Percentiles rank a stretch among this genome's conserved stretches.
Evolutionary conservation across 2,888 invertebrate species (phyloP).

Genomic region (Leptinotarsa rubiginosa): DNA sequence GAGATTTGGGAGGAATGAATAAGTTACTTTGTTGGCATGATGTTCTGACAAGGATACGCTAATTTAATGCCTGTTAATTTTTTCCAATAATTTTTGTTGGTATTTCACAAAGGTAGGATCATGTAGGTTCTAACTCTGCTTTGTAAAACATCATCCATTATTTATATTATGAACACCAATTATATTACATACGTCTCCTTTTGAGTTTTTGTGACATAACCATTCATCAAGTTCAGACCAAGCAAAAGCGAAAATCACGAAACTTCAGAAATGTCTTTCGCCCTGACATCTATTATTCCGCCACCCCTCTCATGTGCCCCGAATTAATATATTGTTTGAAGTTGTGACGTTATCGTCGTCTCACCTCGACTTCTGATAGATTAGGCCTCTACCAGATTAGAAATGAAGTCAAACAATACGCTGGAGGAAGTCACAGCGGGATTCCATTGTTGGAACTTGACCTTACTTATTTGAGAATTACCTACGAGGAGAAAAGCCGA

Average conservation of each 20-base stretch:
- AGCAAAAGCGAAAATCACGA: neutral
- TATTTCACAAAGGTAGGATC: too few relatives aligned
- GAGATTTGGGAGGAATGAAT: too few relatives aligned
- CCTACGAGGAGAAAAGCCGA: neutral
- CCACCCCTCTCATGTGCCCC: neutral
- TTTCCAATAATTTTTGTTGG: too few relatives aligned
- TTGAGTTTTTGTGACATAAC: neutral
- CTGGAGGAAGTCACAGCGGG: neutral
- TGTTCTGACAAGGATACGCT: too few relatives aligned
- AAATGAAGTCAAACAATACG: slow-evolving; percentile 3
- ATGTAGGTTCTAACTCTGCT: too few relatives aligned
- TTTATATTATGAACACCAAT: too few relatives aligned
- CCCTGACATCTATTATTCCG: neutral
- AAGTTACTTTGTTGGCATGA: too few relatives aligned
- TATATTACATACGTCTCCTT: neutral
- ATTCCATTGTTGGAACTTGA: neutral
- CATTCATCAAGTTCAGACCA: neutral
- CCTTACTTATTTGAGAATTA: neutral
- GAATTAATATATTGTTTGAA: slow-evolving; percentile 1
- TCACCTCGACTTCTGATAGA: slow-evolving; percentile 1
- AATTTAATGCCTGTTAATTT: too few relatives aligned
- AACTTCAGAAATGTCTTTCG: neutral
- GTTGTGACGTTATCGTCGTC: slow-evolving; percentile 11
- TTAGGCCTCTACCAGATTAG: neutral
- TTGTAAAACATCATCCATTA: too few relatives aligned